Percentiles rank a stretch among this genome's conserved stretches.
Conservation (phyloP, 1,140 invertebrate genomes). For the Drosophila pachea region DNA sequence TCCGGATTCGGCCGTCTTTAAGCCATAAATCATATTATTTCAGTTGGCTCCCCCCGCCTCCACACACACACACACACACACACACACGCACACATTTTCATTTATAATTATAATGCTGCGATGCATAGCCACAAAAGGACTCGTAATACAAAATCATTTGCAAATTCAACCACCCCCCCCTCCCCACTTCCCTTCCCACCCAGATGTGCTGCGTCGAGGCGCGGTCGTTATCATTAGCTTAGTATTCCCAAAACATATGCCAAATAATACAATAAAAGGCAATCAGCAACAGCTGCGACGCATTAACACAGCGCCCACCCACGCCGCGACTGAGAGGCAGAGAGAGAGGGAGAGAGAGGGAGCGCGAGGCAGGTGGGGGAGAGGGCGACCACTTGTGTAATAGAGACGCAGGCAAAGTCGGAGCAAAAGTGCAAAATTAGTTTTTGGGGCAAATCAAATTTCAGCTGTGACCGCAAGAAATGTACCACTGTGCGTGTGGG, state of each 20-base stretch:
- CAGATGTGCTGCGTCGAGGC: conserved; percentile 3
- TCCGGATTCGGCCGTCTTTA: not conserved
- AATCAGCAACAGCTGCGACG: conserved; percentile 65
- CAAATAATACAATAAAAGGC: conserved; percentile 70
- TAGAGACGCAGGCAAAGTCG: conserved; percentile 9
- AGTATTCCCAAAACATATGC: conserved; percentile 68
- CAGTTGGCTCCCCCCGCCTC: conserved; percentile 10
- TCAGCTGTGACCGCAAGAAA: conserved; percentile 46
- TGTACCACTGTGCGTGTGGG: conserved; percentile 25
- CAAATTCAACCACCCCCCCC: conserved; percentile 22
- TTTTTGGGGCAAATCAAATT: conserved; percentile 57
- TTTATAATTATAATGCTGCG: conserved; percentile 23
- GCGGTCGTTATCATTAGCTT: conserved; percentile 58
- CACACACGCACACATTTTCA: not conserved
- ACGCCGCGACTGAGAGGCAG: not conserved
- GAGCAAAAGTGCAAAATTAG: conserved; percentile 41
- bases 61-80: not conserved
- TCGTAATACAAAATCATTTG: conserved; percentile 45
- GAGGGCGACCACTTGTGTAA: not conserved
- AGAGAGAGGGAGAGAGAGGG: conserved; percentile 1
- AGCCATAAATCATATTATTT: conserved; percentile 15
- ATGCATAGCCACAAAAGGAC: conserved; percentile 14
- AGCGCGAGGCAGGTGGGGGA: not conserved
- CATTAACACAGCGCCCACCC: conserved; percentile 39
- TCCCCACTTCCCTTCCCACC: conserved; percentile 13